These are phyloP conservation scores for Amitus sp. DNA, from an alignment of 2,888 invertebrate genomes.

Conservation along the genomic window DNA sequence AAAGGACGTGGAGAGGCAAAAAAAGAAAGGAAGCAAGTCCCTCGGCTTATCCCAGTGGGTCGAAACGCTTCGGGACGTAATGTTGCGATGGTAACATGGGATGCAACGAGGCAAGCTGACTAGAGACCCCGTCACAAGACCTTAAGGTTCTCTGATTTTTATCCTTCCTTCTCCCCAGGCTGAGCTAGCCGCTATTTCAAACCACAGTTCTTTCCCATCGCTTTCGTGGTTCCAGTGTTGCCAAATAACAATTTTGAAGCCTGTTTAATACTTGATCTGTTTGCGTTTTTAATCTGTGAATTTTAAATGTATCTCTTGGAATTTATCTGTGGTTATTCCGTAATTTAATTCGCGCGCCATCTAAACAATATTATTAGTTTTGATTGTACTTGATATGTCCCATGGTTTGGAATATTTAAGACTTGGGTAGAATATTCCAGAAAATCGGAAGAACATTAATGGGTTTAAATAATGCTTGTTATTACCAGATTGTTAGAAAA, in stretches of 20 bases:
- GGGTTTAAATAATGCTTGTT: too few relatives aligned
- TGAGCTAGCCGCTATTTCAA: slow-evolving; percentile 53
- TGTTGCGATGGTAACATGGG: slow-evolving; percentile 42
- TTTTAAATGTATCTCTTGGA: too few relatives aligned
- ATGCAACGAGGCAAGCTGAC: slow-evolving; percentile 44
- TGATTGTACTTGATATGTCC: too few relatives aligned
- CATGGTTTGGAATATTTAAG: too few relatives aligned
- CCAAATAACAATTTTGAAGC: slow-evolving; percentile 60
- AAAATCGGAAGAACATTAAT: too few relatives aligned
- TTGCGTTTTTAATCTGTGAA: too few relatives aligned
- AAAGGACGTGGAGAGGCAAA: slow-evolving; percentile 38
- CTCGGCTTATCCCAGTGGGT: slow-evolving; percentile 45
- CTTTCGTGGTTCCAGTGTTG: slow-evolving; percentile 54
- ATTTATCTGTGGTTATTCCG: too few relatives aligned
- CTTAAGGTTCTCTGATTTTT: slow-evolving; percentile 46
- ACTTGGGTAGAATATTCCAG: too few relatives aligned
- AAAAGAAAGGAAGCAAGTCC: slow-evolving; percentile 38
- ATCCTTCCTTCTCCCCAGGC: slow-evolving; percentile 39
- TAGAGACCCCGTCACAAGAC: slow-evolving; percentile 52
- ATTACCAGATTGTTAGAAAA: too few relatives aligned
- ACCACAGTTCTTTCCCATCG: slow-evolving; percentile 38
- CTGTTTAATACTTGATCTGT: slow-evolving; percentile 45
- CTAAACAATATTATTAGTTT: too few relatives aligned
- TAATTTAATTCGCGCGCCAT: too few relatives aligned
- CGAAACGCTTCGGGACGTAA: slow-evolving; percentile 39